Evolutionary conservation across 2,797 vertebrate species (phyloP), one percentile per base, ranked within the genome.

Genomic region (Argyrosomus regius): DNA sequence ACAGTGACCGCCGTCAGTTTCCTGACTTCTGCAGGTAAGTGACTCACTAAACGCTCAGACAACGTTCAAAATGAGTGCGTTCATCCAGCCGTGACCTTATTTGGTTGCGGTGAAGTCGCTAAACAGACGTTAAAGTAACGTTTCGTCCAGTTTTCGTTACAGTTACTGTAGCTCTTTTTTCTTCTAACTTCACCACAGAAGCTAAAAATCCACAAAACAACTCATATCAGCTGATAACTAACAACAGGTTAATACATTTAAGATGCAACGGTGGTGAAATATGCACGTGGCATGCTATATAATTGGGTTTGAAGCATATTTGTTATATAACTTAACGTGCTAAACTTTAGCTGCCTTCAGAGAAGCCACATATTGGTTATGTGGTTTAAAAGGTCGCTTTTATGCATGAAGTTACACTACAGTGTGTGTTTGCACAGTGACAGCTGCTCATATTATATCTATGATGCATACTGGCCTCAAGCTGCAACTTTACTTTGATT

Each of bases 11-110:
- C 43, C 18, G 35, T 20, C 28, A 52, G 12, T 61, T 61, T 75
- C 58, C 41, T n/a, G 72, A 57, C 20, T 57, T 76, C 49, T 31
- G 59, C 54, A 89, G 90, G 91, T 93, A 82, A 80, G 87, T 7
- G 10, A 3, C 0, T 9, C 35, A 7, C 8, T 8, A 39, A 39
- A 39, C 31, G 31, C 35, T 39, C 35, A 39, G 35, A 39, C 35
- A 9, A 2, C 35, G 7, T 2, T 35, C 7, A 35, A 2, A 8
- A 8, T 35, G 7, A 35, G 35, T 8, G 8, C 8, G 5, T 22
- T 39, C 14, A 17, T 20, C 39, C 1, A n/a, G 10, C 12, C 3
- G 14, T 41, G 41, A 46, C 7, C 6, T 5, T 28, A 20, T 12
- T 18, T 12, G 0, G 10, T 8, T 9, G 3, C 0, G 2, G 11